Conservation (phyloP, 2,888 invertebrate genomes). For the Dolichomitus sp. region DNA sequence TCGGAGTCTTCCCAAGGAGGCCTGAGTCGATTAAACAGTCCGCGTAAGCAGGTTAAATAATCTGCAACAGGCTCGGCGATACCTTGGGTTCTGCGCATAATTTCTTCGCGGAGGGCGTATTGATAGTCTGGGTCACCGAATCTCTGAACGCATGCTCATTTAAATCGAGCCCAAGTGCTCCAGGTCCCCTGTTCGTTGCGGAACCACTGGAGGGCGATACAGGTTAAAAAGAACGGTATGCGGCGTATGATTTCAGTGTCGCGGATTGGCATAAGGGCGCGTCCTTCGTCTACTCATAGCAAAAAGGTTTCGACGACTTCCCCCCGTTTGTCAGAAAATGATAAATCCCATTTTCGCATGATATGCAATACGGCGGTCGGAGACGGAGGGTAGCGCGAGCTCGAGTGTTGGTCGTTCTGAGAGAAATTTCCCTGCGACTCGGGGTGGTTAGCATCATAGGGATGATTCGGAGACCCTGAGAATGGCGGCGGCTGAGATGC, state of each 20-base stretch:
- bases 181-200: neutral
- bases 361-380: neutral
- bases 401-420: neutral
- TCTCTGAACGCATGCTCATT: neutral
- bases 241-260: slow-evolving; percentile 18
- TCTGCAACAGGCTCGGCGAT: slow-evolving; percentile 11
- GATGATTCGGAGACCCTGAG: neutral
- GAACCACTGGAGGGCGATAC: slow-evolving; percentile 42
- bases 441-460: neutral
- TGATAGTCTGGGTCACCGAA: slow-evolving; percentile 42
- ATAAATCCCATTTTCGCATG: neutral
- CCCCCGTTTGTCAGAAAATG: neutral
- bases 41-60: neutral
- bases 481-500: neutral
- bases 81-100: slow-evolving; percentile 29
- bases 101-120: slow-evolving; percentile 23
- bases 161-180: neutral
- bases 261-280: neutral
- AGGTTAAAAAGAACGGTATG: slow-evolving; percentile 41
- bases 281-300: too few relatives aligned
- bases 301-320: neutral
- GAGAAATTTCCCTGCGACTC: neutral
- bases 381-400: neutral
- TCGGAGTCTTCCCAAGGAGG: slow-evolving; percentile 19
- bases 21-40: neutral